Conservation (phyloP, 2,113 vertebrate species). For the Rhinopomastus cyanomelas region DNA sequence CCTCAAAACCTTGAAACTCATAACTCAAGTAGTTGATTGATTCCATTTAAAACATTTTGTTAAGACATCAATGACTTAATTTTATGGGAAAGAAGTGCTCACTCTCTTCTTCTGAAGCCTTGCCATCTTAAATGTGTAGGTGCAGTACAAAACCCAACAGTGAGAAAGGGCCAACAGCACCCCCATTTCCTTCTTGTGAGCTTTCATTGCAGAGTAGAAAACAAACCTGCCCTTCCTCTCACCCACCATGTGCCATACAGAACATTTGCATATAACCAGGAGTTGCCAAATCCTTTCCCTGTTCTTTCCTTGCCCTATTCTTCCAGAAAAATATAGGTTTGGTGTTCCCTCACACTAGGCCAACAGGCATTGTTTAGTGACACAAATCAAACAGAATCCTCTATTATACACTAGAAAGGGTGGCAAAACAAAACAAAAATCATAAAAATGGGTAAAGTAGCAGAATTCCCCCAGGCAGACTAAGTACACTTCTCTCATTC, state of each 20-base stretch:
- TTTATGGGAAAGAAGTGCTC: background rate
- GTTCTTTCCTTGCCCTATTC: background rate
- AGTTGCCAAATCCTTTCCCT: background rate
- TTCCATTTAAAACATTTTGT: background rate
- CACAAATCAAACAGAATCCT: background rate
- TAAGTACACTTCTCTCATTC: background rate
- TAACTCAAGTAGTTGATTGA: background rate
- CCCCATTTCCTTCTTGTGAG: background rate
- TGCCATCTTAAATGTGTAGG: background rate
- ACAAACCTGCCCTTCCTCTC: background rate
- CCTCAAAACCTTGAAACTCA: background rate
- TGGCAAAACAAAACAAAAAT: background rate
- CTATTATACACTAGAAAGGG: background rate
- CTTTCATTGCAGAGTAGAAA: background rate
- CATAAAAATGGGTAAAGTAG: background rate
- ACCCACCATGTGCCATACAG: background rate
- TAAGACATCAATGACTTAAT: background rate
- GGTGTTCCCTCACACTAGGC: background rate
- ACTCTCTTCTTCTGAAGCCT: background rate
- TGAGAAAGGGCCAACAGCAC: background rate
- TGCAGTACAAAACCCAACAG: background rate
- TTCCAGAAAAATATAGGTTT: background rate
- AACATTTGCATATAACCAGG: background rate
- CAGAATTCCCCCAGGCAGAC: background rate
- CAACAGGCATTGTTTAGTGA: background rate